Evolutionary conservation across 1,140 invertebrate species (phyloP).

Genomic region (Trachelipus rathkii): DNA sequence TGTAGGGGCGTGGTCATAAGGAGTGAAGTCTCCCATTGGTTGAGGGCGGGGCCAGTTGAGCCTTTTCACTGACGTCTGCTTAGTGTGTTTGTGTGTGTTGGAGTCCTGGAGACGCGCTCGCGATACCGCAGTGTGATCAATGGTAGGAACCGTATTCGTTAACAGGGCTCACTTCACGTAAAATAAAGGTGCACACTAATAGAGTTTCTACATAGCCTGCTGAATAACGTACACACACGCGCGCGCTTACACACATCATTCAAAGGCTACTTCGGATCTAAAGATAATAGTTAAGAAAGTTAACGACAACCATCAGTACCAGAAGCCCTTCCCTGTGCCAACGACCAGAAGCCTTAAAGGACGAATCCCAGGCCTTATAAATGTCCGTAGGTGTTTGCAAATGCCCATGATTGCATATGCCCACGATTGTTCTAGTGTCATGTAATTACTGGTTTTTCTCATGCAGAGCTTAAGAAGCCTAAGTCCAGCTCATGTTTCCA

Average conservation of each 20-base stretch:
- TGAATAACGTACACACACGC: conserved; percentile 18
- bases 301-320: neutral
- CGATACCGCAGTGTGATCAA: conserved; percentile 43
- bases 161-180: conserved; percentile 37
- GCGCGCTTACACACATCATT: conserved; percentile 7
- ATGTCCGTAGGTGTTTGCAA: neutral
- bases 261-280: neutral
- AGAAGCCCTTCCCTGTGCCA: conserved; percentile 6
- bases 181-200: conserved; percentile 2
- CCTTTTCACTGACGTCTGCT: conserved; percentile 29
- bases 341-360: neutral
- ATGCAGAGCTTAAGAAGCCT: neutral
- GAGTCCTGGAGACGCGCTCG: conserved; percentile 39
- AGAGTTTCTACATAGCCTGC: neutral
- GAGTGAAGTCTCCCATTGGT: conserved; percentile 34
- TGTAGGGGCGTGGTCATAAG: conserved; percentile 34
- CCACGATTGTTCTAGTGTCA: neutral
- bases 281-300: neutral
- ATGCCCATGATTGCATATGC: neutral
- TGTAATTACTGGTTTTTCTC: neutral
- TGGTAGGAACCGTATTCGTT: conserved; percentile 33
- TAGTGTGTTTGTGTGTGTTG: conserved; percentile 19
- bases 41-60: conserved; percentile 38
- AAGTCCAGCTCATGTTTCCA: neutral
- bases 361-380: conserved; percentile 3